Percentiles rank a stretch among this genome's conserved stretches.
Evolutionary conservation across 2,113 vertebrate species (phyloP).

Genomic region (Thamnaconus septentrionalis): DNA sequence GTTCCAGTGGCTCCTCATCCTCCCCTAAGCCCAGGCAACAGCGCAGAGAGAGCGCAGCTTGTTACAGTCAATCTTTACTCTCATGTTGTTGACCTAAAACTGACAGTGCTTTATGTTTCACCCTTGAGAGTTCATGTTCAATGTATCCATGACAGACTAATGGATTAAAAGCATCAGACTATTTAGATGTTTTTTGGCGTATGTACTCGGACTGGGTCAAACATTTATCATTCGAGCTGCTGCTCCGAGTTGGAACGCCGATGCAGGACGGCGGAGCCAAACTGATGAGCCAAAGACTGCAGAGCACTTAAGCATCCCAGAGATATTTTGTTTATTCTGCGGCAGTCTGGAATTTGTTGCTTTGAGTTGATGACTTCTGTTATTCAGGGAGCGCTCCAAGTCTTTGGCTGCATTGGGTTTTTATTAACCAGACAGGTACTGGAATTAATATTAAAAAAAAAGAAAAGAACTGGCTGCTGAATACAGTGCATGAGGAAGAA

Average conservation of each 20-base stretch:
- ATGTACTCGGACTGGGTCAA: slow-evolving; percentile 31
- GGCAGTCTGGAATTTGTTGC: slow-evolving; percentile 54
- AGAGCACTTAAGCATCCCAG: slow-evolving; percentile 22
- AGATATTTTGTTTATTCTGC: slow-evolving; percentile 56
- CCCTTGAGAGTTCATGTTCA: slow-evolving; percentile 3
- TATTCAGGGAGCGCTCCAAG: slow-evolving; percentile 28
- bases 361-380: slow-evolving; percentile 29
- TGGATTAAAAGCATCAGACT: slow-evolving; percentile 1
- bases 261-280: slow-evolving; percentile 27
- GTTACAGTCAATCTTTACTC: no score
- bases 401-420: slow-evolving; percentile 33
- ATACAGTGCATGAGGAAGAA: slow-evolving; percentile 3
- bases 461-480: slow-evolving; percentile 24
- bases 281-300: slow-evolving; percentile 36
- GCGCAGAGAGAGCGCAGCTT: not conserved
- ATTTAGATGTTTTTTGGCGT: slow-evolving; percentile 24
- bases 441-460: slow-evolving; percentile 20
- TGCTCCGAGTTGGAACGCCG: slow-evolving; percentile 3
- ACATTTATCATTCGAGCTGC: slow-evolving; percentile 29
- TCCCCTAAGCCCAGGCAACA: slow-evolving; percentile 43
- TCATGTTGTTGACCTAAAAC: no score
- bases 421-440: slow-evolving; percentile 42
- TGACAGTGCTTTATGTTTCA: no score
- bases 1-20: slow-evolving; percentile 39
- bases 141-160: not conserved